Evolutionary conservation across 2,888 invertebrate species (phyloP), one percentile per base, ranked within the genome.

Genomic region (Spilarctia lutea): DNA sequence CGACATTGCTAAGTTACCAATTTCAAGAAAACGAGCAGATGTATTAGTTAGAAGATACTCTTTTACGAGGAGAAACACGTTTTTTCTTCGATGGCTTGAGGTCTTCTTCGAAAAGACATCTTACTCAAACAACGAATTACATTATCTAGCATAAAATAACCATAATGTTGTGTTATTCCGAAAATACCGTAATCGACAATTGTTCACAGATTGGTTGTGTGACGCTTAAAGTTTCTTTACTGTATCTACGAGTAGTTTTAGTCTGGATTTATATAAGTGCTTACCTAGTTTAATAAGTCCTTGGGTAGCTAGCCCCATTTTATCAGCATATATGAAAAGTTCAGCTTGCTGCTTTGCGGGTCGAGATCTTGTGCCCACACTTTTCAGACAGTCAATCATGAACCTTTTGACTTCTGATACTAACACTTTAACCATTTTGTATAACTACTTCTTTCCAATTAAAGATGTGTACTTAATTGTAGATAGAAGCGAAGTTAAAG

Each of bases 291-390:
- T 96, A 89, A 98, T 98, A 85, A 99, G 96, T 24, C 99, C 99
- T 91, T 98, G 98, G 85, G 98, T 98, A 84, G 97, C 98, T 88
- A 98, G 98, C 0, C 98, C 98, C 67, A 98, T 93, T 85, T 97
- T 96, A 89, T 99, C 98, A 0, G 98, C 98, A 67, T 96, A 96
- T 74, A 97, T 94, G 65, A 98, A 93, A 71, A 97, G 96, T 77
- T 97, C 97, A 0, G 97, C 97, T 73, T 98, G 96, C 72, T 96
- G 94, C 7, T 92, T 88, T 0, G 97, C 97, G 72, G 97, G 97
- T 48, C 91, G 93, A 39, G 88, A 84, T 0, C 95, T 94, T 0
- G 97, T 94, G 0, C 97, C 98, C 0, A 96, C 97, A 2, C 96
- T 96, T 68, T 91, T 92, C 92, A 98, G 96, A 84, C 97, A 97